These are phyloP conservation scores for Dolomedes plantarius DNA, from an alignment of 2,888 invertebrate genomes.

Conservation along the genomic window DNA sequence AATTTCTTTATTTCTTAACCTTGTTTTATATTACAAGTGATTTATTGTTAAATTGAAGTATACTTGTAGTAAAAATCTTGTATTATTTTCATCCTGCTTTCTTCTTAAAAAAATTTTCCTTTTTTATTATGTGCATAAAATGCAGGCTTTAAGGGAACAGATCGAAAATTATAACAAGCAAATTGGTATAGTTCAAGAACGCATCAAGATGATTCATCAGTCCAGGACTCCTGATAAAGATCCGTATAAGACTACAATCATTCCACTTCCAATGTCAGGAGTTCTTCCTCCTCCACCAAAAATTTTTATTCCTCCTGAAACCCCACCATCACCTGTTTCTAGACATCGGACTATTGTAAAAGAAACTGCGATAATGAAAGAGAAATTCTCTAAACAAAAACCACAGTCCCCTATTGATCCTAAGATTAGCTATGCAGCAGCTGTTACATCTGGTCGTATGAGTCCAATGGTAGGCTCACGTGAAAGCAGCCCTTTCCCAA, in stretches of 20 bases:
- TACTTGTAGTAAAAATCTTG: no score
- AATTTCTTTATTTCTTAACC: no score
- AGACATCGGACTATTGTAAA: constrained; percentile 22
- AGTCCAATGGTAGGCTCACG: constrained; percentile 39
- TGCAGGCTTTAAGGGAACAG: constrained; percentile 73
- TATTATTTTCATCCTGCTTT: no score
- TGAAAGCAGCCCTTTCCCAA: constrained; percentile 38
- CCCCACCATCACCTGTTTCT: constrained; percentile 36
- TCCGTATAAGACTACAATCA: constrained; percentile 65
- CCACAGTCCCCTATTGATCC: constrained; percentile 35
- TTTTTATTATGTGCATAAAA: constrained; percentile 33
- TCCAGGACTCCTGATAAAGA: constrained; percentile 71
- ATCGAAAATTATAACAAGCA: constrained; percentile 73
- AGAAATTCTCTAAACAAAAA: constrained; percentile 34
- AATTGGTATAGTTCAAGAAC: constrained; percentile 72
- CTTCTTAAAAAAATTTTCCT: neutral
- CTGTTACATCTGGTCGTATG: constrained; percentile 33
- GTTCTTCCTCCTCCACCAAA: constrained; percentile 66
- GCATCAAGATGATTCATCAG: constrained; percentile 72
- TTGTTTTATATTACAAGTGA: no score
- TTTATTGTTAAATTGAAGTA: no score
- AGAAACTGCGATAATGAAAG: constrained; percentile 11
- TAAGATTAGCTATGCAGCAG: constrained; percentile 42
- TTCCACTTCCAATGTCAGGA: constrained; percentile 62
- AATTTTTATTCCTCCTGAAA: constrained; percentile 62